Percentiles rank a stretch among this genome's conserved stretches.
These are phyloP conservation scores for Actinernus sp. DNA, from an alignment of 92 coral and sea anemone genomes.

Conservation along the genomic window DNA sequence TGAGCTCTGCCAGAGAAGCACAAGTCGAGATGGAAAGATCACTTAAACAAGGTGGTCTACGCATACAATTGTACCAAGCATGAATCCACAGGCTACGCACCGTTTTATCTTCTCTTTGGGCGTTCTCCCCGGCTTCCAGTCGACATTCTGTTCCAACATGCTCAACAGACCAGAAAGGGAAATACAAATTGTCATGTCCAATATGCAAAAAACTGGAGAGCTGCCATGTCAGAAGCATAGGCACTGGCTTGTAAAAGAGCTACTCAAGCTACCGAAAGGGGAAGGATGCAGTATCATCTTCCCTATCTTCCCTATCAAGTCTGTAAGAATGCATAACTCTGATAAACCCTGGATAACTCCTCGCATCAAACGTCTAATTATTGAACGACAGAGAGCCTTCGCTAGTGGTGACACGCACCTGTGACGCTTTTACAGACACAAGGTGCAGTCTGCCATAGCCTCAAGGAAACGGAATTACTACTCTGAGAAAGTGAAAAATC, in stretches of 20 bases:
- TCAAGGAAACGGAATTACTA: too few relatives aligned
- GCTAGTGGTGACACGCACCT: too few relatives aligned
- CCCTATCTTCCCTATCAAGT: slow-evolving; percentile 16
- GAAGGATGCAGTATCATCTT: too few relatives aligned
- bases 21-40: slow-evolving; percentile 58
- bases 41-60: slow-evolving; percentile 62
- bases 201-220: slow-evolving; percentile 62
- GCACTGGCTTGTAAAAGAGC: slow-evolving; percentile 20
- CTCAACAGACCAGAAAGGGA: slow-evolving; percentile 1
- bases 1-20: slow-evolving; percentile 54
- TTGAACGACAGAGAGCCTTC: slow-evolving; percentile 7
- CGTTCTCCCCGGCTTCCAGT: slow-evolving; percentile 54
- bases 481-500: too few relatives aligned
- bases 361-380: neutral
- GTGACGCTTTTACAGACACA: too few relatives aligned
- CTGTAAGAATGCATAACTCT: slow-evolving; percentile 6
- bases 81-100: slow-evolving; percentile 66
- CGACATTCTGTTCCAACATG: slow-evolving; percentile 40
- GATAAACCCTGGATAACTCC: slow-evolving; percentile 34
- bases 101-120: slow-evolving; percentile 63
- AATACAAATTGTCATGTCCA: slow-evolving; percentile 22
- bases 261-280: too few relatives aligned
- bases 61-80: slow-evolving; percentile 68
- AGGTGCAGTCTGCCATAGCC: too few relatives aligned
- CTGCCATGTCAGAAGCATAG: slow-evolving; percentile 64